Percentiles rank a stretch among this genome's conserved stretches.
These are phyloP conservation scores for Clamator glandarius DNA, from an alignment of 2,797 vertebrate genomes.

Conservation along the genomic window DNA sequence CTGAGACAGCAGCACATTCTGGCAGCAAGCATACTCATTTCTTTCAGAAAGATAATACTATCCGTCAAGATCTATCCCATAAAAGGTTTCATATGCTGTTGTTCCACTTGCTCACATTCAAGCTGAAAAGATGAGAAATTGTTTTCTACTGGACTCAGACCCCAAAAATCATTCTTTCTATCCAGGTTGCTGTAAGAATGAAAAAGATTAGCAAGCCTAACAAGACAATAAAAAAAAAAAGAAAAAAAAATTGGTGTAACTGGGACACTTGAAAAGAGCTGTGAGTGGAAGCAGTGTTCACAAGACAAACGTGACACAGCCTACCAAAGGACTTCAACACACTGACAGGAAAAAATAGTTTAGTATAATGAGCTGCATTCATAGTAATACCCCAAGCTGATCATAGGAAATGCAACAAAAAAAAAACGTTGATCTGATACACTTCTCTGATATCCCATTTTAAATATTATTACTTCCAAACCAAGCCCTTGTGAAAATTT, in stretches of 20 bases:
- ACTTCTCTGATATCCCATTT: neutral
- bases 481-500: neutral
- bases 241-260: slow-evolving; percentile 19
- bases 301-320: neutral
- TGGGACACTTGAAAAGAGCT: neutral
- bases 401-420: neutral
- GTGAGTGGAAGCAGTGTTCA: neutral
- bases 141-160: neutral
- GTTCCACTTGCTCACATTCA: slow-evolving; percentile 48
- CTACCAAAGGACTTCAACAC: neutral
- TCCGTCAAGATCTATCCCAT: slow-evolving; percentile 48
- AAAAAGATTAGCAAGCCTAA: slow-evolving; percentile 29
- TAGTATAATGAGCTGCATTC: neutral
- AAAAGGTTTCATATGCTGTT: slow-evolving; percentile 5
- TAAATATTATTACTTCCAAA: slow-evolving; percentile 2
- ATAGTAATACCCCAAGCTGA: neutral
- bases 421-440: neutral
- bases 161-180: neutral
- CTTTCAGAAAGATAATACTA: slow-evolving; percentile 46
- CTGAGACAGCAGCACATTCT: neutral
- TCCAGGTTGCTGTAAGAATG: neutral
- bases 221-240: slow-evolving; percentile 35
- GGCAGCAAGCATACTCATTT: slow-evolving; percentile 29
- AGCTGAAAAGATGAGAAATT: slow-evolving; percentile 46
- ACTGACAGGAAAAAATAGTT: neutral